A percentile compares a stretch with the other conserved stretches of the same genome.
Conservation (phyloP, 1,140 invertebrate species). For the Elysia chlorotica region DNA sequence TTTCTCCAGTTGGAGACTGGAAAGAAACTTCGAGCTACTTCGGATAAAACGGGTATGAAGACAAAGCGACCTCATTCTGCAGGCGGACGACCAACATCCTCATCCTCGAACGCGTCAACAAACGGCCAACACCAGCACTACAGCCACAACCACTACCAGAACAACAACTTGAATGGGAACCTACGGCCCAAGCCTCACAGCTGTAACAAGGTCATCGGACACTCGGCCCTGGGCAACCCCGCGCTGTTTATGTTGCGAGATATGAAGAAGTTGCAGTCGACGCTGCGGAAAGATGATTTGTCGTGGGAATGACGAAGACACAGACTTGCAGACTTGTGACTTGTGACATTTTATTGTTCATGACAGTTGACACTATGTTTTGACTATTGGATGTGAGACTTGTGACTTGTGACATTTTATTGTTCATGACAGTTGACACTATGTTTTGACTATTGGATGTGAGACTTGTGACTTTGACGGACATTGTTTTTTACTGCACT, state of each 20-base stretch:
- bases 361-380: no score
- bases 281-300: conserved; percentile 56
- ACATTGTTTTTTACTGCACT: no score
- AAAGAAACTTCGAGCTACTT: not conserved
- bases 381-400: no score
- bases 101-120: not conserved
- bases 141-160: not conserved
- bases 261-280: conserved; percentile 58
- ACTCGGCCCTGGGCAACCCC: conserved; percentile 24
- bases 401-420: no score
- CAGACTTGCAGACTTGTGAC: no score
- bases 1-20: conserved; percentile 14
- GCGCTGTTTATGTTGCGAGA: conserved; percentile 56
- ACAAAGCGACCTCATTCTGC: conserved; percentile 31
- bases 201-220: conserved; percentile 7
- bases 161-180: not conserved
- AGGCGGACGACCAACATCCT: conserved; percentile 6
- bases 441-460: no score
- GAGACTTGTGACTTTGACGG: no score
- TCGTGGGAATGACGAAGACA: conserved; percentile 57
- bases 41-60: not conserved
- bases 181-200: not conserved
- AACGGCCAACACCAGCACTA: not conserved
- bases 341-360: no score
- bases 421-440: no score